Evolutionary conservation across 2,797 vertebrate species (phyloP).

Genomic region (Coregonus suidteri): DNA sequence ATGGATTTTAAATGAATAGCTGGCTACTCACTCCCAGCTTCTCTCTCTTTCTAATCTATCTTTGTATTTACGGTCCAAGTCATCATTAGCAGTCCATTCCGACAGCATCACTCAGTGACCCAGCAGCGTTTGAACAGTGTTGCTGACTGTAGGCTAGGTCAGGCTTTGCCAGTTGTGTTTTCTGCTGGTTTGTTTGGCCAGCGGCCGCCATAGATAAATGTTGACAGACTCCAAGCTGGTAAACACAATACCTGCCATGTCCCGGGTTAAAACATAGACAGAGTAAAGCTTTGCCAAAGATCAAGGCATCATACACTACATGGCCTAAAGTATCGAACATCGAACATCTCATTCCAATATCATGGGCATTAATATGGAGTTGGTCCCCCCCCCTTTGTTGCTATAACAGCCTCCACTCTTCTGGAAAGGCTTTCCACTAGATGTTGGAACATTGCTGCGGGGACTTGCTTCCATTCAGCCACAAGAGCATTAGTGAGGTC

Average conservation of each 20-base stretch:
- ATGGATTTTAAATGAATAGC: conserved; percentile 27
- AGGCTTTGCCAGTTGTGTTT: conserved; percentile 21
- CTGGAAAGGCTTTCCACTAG: too few relatives aligned
- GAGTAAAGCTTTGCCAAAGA: conserved; percentile 34
- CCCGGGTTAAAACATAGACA: conserved; percentile 20
- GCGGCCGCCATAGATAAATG: background rate
- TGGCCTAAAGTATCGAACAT: too few relatives aligned
- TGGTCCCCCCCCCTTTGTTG: too few relatives aligned
- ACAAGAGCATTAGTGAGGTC: too few relatives aligned
- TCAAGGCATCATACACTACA: conserved; percentile 30
- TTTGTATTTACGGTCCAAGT: conserved; percentile 19
- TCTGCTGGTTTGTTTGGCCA: conserved; percentile 25
- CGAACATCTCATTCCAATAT: too few relatives aligned
- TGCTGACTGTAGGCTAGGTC: conserved; percentile 12
- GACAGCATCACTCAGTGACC: conserved; percentile 20
- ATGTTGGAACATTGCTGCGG: too few relatives aligned
- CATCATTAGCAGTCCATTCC: conserved; percentile 38
- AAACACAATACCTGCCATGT: conserved; percentile 3
- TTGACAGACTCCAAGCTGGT: conserved; percentile 14
- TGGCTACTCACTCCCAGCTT: background rate
- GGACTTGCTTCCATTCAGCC: too few relatives aligned
- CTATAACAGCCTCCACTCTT: too few relatives aligned
- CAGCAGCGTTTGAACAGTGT: background rate
- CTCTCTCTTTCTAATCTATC: conserved; percentile 18
- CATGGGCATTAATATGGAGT: too few relatives aligned